Percentiles rank a stretch among this genome's conserved stretches.
Evolutionary conservation across 1,140 invertebrate species (phyloP).

Genomic region (Drosophila asahinai): DNA sequence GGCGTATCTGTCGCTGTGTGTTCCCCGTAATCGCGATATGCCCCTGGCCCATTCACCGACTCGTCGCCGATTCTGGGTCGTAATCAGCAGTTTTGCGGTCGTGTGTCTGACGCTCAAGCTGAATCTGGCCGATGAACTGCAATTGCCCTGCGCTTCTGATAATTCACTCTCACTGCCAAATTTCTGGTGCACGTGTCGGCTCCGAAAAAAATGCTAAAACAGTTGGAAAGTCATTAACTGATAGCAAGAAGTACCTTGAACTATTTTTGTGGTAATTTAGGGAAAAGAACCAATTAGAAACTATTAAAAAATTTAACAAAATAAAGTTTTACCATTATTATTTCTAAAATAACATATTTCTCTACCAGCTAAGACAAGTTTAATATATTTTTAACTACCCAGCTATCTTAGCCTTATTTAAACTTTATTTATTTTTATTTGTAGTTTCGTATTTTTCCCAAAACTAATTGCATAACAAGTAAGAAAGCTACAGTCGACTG

Average conservation of each 20-base stretch:
- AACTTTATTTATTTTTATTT: neutral
- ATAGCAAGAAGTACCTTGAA: neutral
- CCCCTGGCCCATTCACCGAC: conserved; percentile 36
- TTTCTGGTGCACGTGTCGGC: conserved; percentile 34
- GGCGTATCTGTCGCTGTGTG: neutral
- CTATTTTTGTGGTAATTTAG: neutral
- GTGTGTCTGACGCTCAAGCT: conserved; percentile 3
- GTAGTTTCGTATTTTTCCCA: no score
- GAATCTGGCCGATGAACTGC: conserved; percentile 53
- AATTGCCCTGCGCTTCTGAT: conserved; percentile 32
- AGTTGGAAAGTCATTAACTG: neutral
- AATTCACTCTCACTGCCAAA: conserved; percentile 22
- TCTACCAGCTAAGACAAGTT: neutral
- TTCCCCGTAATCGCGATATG: conserved; percentile 26
- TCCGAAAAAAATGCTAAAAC: neutral
- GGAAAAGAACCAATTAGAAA: neutral
- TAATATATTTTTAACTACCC: neutral
- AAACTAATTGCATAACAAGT: neutral
- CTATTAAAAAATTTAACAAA: neutral
- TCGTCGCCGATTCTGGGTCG: conserved; percentile 15
- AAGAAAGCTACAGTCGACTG: no score
- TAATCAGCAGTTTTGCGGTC: conserved; percentile 27
- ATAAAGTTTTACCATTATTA: no score
- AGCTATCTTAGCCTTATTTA: neutral
- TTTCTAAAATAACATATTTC: neutral